phyloP scores from a whole-genome alignment of 2,113 vertebrate genomes.

The Ailurus styani region DNA sequence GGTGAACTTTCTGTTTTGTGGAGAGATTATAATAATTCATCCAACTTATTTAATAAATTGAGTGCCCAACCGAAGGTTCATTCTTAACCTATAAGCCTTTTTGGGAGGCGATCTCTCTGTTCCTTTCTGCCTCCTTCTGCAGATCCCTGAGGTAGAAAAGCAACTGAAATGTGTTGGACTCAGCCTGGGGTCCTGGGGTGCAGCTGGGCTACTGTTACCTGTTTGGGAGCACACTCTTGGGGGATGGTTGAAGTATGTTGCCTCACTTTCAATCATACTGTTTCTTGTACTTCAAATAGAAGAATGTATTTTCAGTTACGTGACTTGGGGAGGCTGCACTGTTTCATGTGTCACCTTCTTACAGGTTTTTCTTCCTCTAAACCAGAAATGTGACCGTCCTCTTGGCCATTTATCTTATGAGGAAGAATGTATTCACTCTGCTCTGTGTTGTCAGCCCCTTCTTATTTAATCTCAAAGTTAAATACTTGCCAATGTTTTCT shows the following conservation, averaged over 20 bases:
- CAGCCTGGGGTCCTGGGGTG: background rate
- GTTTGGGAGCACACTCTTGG: background rate
- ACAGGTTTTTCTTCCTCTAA: background rate
- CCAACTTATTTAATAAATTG: background rate
- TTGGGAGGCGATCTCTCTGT: background rate
- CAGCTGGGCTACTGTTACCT: background rate
- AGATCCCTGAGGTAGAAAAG: background rate
- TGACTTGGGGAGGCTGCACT: background rate
- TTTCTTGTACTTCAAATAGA: background rate
- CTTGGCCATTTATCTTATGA: background rate
- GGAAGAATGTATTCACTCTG: background rate
- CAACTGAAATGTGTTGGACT: background rate
- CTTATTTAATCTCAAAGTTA: background rate
- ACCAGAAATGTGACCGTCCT: background rate
- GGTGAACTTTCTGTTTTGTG: background rate
- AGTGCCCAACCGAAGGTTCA: background rate
- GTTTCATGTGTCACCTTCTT: background rate
- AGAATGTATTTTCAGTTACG: background rate
- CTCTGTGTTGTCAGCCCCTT: background rate
- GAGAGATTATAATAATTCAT: background rate
- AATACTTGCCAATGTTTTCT: background rate
- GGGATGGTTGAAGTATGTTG: background rate
- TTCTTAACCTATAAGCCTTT: background rate
- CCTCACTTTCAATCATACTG: background rate
- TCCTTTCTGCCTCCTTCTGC: background rate